Percentiles rank a stretch among this genome's conserved stretches.
Evolutionary conservation across 2,113 vertebrate genomes (phyloP).

Genomic region (Hippopotamus amphibius): DNA sequence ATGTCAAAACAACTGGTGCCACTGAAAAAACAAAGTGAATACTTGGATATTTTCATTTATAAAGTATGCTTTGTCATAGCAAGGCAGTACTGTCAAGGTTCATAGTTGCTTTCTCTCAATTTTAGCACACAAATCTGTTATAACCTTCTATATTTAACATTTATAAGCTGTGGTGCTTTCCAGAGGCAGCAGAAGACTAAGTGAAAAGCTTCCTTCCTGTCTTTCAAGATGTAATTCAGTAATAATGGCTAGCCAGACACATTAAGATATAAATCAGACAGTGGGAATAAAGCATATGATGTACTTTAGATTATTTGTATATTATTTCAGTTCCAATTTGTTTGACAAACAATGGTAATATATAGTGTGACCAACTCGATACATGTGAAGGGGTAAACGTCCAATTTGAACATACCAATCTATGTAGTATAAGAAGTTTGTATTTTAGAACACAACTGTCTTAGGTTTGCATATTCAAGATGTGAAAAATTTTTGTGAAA

Average conservation of each 20-base stretch:
- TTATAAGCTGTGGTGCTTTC: background rate
- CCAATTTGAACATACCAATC: background rate
- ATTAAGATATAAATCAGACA: background rate
- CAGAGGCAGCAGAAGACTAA: background rate
- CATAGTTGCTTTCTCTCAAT: background rate
- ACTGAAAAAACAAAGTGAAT: background rate
- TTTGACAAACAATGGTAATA: background rate
- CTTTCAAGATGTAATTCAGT: background rate
- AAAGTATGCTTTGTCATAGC: background rate
- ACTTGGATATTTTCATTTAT: background rate
- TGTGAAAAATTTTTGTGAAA: background rate
- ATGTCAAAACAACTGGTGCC: background rate
- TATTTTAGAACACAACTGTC: background rate
- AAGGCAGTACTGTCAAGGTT: background rate
- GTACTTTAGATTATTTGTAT: background rate
- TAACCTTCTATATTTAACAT: background rate
- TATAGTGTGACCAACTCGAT: background rate
- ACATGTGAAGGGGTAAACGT: background rate
- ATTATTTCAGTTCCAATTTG: background rate
- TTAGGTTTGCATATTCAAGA: background rate
- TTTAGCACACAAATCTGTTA: background rate
- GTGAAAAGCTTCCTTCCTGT: background rate
- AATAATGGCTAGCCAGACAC: background rate
- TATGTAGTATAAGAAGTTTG: background rate
- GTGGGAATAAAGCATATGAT: background rate